Percentiles rank a stretch among this genome's conserved stretches.
Conservation (phyloP, 2,797 vertebrate species). For the Bucorvus abyssinicus region DNA sequence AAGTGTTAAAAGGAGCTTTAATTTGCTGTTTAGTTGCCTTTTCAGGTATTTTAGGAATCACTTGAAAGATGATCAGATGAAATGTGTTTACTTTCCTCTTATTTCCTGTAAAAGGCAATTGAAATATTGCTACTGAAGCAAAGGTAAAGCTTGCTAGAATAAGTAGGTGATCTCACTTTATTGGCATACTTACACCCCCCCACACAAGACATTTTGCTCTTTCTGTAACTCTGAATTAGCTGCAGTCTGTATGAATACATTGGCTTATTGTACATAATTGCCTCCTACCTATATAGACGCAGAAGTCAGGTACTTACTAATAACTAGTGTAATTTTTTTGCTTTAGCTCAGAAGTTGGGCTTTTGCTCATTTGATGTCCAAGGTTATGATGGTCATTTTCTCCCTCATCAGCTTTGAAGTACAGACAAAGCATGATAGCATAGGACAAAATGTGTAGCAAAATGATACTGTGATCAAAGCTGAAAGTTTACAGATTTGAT, state of each 20-base stretch:
- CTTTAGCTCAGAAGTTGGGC: not conserved
- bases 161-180: not conserved
- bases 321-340: not conserved
- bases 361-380: not conserved
- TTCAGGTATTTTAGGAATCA: not conserved
- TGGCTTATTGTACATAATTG: not conserved
- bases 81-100: not conserved
- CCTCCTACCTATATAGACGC: not conserved
- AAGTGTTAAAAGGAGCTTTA: conserved; percentile 13
- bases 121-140: not conserved
- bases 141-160: not conserved
- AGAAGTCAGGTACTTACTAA: not conserved
- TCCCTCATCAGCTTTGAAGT: not conserved
- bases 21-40: not conserved
- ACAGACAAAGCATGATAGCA: not conserved
- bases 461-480: not conserved
- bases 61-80: not conserved
- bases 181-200: not conserved
- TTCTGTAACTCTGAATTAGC: not conserved
- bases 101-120: not conserved
- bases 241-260: not conserved
- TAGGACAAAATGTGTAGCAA: not conserved
- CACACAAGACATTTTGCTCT: not conserved
- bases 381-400: not conserved
- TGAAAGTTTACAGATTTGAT: not conserved